Conservation (phyloP, 2,888 invertebrate genomes). For the Scrobipalpa atriplicella region DNA sequence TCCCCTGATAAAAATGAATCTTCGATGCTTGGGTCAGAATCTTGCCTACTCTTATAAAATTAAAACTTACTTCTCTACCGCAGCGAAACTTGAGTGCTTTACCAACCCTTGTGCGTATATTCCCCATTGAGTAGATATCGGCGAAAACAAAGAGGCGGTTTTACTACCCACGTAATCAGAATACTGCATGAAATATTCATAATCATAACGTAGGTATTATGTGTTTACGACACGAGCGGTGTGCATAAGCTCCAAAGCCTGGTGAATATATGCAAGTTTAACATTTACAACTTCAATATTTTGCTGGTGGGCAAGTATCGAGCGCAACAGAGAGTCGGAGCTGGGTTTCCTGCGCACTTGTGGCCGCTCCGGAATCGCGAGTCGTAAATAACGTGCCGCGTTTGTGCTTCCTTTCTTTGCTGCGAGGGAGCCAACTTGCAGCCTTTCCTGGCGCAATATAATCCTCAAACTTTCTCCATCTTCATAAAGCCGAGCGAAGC, state of each 20-base stretch:
- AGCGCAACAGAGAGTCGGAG: slow-evolving; percentile 53
- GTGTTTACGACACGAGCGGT: slow-evolving; percentile 26
- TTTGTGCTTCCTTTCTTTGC: slow-evolving; percentile 69
- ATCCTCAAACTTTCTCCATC: slow-evolving; percentile 21
- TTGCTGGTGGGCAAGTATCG: slow-evolving; percentile 32
- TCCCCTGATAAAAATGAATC: slow-evolving; percentile 61
- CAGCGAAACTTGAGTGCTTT: slow-evolving; percentile 15
- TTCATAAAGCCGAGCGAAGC: slow-evolving; percentile 6
- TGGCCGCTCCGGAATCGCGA: slow-evolving; percentile 66
- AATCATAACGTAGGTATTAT: slow-evolving; percentile 25
- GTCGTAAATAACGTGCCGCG: slow-evolving; percentile 75
- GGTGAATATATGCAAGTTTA: slow-evolving; percentile 14
- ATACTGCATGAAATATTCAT: slow-evolving; percentile 26
- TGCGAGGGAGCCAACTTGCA: slow-evolving; percentile 46
- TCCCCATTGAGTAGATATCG: slow-evolving; percentile 24
- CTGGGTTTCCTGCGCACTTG: slow-evolving; percentile 64
- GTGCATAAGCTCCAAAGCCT: slow-evolving; percentile 15
- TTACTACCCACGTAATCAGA: slow-evolving; percentile 28
- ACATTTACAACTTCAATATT: slow-evolving; percentile 22
- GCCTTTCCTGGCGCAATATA: slow-evolving; percentile 18
- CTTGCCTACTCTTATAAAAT: slow-evolving; percentile 29
- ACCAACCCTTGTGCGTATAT: slow-evolving; percentile 10
- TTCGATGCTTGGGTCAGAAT: slow-evolving; percentile 31
- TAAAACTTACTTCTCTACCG: slow-evolving; percentile 25
- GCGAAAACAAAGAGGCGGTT: slow-evolving; percentile 25